Evolutionary conservation across 2,888 invertebrate genomes (phyloP).

Genomic region (Nymphalis c-album): DNA sequence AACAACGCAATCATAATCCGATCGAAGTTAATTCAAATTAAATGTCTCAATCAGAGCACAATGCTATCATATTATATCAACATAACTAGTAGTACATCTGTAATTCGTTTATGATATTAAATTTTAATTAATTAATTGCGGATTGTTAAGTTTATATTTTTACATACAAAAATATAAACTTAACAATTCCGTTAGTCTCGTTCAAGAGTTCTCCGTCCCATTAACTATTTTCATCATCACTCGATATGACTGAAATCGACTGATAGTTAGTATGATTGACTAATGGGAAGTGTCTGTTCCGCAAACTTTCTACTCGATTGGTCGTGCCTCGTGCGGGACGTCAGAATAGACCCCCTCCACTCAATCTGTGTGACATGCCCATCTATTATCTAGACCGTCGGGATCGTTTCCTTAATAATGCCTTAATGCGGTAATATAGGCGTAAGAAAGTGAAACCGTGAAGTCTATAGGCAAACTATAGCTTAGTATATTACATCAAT

Average conservation of each 20-base stretch:
- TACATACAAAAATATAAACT: not conserved
- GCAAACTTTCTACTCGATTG: constrained; percentile 49
- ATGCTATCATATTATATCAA: no score
- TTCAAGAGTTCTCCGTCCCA: not conserved
- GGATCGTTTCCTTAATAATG: constrained; percentile 39
- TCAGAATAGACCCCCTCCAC: constrained; percentile 46
- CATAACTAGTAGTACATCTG: no score
- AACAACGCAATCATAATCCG: no score
- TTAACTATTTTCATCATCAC: constrained; percentile 21
- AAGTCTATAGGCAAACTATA: not conserved
- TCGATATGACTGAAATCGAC: constrained; percentile 31
- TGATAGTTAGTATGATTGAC: constrained; percentile 47
- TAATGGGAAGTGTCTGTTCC: constrained; percentile 44
- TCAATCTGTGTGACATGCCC: constrained; percentile 50
- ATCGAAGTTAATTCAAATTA: no score
- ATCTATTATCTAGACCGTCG: constrained; percentile 38
- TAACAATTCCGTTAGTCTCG: constrained; percentile 5
- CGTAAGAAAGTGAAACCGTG: constrained; percentile 34
- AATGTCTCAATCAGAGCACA: no score
- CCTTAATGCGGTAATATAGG: constrained; percentile 32
- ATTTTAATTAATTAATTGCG: no score
- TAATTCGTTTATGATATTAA: no score
- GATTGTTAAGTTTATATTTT: not conserved
- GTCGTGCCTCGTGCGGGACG: constrained; percentile 41
- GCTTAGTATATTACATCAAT: not conserved